phyloP scores from a whole-genome alignment of 2,113 vertebrate genomes.

The Melozone crissalis region DNA sequence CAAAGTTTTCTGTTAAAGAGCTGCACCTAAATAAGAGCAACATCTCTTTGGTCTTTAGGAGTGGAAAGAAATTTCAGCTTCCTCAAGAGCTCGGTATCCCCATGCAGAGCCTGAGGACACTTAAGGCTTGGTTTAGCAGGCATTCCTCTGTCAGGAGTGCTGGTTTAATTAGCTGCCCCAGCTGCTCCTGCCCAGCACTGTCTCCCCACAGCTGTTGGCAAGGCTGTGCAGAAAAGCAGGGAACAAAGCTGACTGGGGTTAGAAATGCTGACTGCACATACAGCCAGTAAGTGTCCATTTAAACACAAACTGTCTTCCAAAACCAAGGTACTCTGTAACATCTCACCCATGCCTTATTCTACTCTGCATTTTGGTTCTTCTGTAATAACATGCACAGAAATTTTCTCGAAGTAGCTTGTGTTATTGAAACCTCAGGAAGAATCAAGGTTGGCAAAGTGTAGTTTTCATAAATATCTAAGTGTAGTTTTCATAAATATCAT shows the following conservation, averaged over 20 bases:
- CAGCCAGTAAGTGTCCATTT: background rate
- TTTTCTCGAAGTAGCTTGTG: background rate
- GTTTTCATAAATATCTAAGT: background rate
- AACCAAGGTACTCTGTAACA: background rate
- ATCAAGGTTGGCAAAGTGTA: background rate
- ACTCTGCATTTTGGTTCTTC: background rate
- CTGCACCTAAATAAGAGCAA: background rate
- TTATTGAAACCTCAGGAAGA: background rate
- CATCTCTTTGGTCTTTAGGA: background rate
- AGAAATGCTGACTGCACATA: background rate
- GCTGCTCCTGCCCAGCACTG: conserved; percentile 17
- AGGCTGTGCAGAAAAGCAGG: background rate
- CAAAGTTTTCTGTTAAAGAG: background rate
- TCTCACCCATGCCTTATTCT: background rate
- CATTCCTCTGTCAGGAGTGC: background rate
- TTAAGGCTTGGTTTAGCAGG: background rate
- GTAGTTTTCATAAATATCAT: background rate
- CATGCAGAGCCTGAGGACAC: background rate
- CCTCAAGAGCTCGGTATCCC: background rate
- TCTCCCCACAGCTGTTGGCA: background rate
- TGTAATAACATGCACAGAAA: rapidly evolving
- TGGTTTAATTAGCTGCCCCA: background rate
- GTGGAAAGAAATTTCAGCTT: background rate
- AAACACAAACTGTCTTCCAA: background rate
- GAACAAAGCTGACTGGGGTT: background rate